Percentiles rank a stretch among this genome's conserved stretches.
Evolutionary conservation across 2,888 invertebrate genomes (phyloP).

Genomic region (Carcina quercana): DNA sequence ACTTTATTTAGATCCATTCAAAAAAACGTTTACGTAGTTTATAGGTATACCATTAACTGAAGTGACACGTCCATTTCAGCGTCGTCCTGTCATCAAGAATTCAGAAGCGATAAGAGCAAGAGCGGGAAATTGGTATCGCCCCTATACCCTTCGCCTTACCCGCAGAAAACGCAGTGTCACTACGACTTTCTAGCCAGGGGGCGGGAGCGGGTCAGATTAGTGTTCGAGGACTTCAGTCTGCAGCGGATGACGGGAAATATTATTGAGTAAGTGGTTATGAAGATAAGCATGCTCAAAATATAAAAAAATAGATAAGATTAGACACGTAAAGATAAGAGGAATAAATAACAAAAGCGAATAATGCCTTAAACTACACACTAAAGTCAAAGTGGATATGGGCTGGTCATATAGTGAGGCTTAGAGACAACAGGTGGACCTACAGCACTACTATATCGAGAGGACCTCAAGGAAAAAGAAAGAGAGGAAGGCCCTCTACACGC

Average conservation of each 20-base stretch:
- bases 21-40: not conserved
- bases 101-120: constrained; percentile 85
- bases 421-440: no score
- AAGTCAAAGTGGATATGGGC: no score
- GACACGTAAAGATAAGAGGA: no score
- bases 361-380: no score
- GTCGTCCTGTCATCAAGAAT: constrained; percentile 83
- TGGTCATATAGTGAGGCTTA: no score
- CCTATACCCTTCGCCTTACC: constrained; percentile 86
- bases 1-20: no score
- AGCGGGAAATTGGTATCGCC: constrained; percentile 90
- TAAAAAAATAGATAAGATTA: no score
- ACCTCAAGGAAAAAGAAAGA: no score
- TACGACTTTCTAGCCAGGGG: constrained; percentile 92
- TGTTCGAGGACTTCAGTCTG: constrained; percentile 88
- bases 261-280: constrained; percentile 73
- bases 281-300: no score
- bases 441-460: no score
- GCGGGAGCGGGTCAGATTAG: constrained; percentile 86
- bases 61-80: constrained; percentile 62
- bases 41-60: constrained; percentile 4
- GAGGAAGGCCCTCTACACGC: no score
- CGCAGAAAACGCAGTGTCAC: constrained; percentile 86
- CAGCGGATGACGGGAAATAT: constrained; percentile 77
- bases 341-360: no score